Evolutionary conservation across 2,113 vertebrate species (phyloP), one percentile per base, ranked within the genome.

Genomic region (Syrmaticus mikado): DNA sequence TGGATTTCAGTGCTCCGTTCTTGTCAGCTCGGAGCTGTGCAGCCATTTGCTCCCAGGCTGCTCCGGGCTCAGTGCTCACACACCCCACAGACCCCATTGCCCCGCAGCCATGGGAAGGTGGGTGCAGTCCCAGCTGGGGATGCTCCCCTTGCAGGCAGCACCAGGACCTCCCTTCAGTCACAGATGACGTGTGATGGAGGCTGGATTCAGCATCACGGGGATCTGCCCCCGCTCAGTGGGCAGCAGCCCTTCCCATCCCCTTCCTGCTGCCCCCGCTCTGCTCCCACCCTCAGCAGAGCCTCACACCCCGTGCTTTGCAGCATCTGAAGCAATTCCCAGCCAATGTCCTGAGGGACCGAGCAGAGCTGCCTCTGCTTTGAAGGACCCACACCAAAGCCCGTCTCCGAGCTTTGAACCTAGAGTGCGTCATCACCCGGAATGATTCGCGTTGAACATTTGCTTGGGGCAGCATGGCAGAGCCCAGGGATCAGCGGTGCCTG

Each of bases 301-400:
- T 22, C 2, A 0, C 2, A 1, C 34, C 0, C 0, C 73, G 60
- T 0, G 0, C 61, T 94, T 34, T 40, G 79, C 80, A 71, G 68
- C 76, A 30, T 10, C 89, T 25, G 2, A 5, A 71, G 82, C 79
- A 18, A 2, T 25, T 94, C 85, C 91, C 77, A 32, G 4, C 6
- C 48, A 13, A 30, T 68, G 1, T 78, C 91, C 55, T 55, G 2
- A 0, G 48, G 92, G 91, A 95, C 6, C 27, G 1, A 48, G 58
- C 93, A 79, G 45, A 70, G 66, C 90, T 4, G 25, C 28, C 41
- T 83, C 45, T 14, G 22, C 94, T 95, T 96, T 96, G 92, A 96
- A 94, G 90, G 90, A 41, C 43, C 64, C 61, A 62, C 77, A 79
- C 82, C 87, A 94, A 96, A 97, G 94, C 52, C 45, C n/a, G 19